A percentile compares a stretch with the other conserved stretches of the same genome.
Evolutionary conservation across 2,888 invertebrate genomes (phyloP).

Genomic region (Nineta flava): DNA sequence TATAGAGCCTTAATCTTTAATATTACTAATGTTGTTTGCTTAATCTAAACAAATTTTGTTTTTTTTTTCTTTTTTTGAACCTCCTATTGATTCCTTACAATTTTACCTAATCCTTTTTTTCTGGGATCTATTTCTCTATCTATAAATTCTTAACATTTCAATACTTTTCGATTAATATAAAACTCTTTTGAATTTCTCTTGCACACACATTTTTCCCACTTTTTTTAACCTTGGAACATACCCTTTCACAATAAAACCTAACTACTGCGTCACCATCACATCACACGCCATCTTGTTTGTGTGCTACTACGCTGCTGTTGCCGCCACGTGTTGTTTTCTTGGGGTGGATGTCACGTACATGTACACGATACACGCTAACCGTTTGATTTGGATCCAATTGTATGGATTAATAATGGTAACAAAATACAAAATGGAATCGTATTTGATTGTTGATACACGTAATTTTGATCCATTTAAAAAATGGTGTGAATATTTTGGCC

Average conservation of each 20-base stretch:
- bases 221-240: not conserved
- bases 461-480: no score
- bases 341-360: not conserved
- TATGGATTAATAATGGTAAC: no score
- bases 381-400: no score
- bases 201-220: not conserved
- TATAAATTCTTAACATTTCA: no score
- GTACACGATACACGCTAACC: no score
- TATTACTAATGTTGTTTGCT: conserved; percentile 14
- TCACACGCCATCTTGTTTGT: not conserved
- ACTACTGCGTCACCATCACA: not conserved
- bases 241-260: not conserved
- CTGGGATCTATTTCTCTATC: not conserved
- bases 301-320: not conserved
- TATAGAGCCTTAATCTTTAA: conserved; percentile 12
- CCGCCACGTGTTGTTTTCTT: not conserved
- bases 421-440: no score
- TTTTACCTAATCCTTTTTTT: not conserved
- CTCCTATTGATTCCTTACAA: not conserved
- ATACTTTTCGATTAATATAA: not conserved
- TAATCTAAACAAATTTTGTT: conserved; percentile 13
- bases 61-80: conserved; percentile 12
- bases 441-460: no score
- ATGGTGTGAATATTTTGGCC: not conserved
- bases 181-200: not conserved